Conservation (phyloP, 2,797 vertebrate species). For the Oreochromis grahami region DNA sequence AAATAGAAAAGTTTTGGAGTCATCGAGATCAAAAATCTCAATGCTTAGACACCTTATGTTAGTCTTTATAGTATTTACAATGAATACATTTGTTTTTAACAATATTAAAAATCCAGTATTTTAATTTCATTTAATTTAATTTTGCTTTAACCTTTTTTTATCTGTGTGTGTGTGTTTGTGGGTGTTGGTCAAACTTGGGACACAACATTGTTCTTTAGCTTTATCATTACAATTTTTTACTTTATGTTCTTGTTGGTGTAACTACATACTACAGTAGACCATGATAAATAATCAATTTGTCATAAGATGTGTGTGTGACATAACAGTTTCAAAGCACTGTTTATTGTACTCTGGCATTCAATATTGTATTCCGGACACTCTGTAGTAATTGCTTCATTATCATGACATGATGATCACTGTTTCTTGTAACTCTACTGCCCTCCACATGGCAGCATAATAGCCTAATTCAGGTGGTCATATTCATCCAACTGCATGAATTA, state of each 20-base stretch:
- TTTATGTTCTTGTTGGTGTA: neutral
- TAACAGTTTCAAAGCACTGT: neutral
- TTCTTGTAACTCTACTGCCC: conserved; percentile 62
- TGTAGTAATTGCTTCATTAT: conserved; percentile 62
- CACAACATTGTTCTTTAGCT: neutral
- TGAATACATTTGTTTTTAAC: neutral
- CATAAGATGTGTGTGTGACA: neutral
- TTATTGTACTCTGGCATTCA: conserved; percentile 6
- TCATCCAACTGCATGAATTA: conserved; percentile 70
- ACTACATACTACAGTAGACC: neutral
- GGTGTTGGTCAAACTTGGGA: neutral
- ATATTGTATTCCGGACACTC: conserved; percentile 29
- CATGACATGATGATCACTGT: conserved; percentile 53
- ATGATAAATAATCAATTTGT: conserved; percentile 16
- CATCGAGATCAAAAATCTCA: neutral
- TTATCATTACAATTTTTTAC: neutral
- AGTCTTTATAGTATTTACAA: neutral
- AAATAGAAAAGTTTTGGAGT: neutral
- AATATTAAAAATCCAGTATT: neutral
- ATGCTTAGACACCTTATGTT: neutral
- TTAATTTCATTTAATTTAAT: neutral
- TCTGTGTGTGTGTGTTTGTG: neutral
- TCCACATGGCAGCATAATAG: conserved; percentile 69
- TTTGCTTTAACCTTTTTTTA: neutral
- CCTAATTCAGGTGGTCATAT: conserved; percentile 70